phyloP scores from a whole-genome alignment of 2,888 invertebrate species.

The Agrochola circellaris region DNA sequence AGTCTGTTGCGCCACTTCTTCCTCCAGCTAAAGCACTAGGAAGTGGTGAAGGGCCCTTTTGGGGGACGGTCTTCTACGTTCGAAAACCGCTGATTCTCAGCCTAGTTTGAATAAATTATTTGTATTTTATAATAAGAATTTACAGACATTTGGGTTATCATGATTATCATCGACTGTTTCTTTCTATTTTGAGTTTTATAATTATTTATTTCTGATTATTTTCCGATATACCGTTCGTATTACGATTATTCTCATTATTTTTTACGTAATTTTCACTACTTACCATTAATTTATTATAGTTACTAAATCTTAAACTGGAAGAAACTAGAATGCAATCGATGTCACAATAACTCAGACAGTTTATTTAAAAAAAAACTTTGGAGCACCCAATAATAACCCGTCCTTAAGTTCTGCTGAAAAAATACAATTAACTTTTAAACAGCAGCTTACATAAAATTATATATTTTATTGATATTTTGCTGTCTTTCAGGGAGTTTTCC shows the following conservation, averaged over 20 bases:
- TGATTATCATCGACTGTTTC: not conserved
- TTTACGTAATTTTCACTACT: not conserved
- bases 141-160: not conserved
- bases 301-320: not conserved
- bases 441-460: not conserved
- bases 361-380: not conserved
- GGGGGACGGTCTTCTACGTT: not conserved
- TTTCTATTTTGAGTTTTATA: not conserved
- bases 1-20: not conserved
- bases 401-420: not conserved
- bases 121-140: not conserved
- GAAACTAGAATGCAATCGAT: slow-evolving; percentile 1
- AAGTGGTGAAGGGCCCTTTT: not conserved
- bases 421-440: not conserved
- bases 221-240: not conserved
- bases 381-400: not conserved
- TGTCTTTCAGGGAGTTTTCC: slow-evolving; percentile 63
- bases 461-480: slow-evolving; percentile 24
- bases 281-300: not conserved
- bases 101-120: not conserved
- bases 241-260: not conserved
- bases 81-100: not conserved
- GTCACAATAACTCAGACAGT: not conserved
- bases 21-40: not conserved
- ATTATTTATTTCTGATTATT: not conserved